Percentiles rank a stretch among this genome's conserved stretches.
Evolutionary conservation across 2,888 invertebrate species (phyloP).

Genomic region (Drosophila meridiana): DNA sequence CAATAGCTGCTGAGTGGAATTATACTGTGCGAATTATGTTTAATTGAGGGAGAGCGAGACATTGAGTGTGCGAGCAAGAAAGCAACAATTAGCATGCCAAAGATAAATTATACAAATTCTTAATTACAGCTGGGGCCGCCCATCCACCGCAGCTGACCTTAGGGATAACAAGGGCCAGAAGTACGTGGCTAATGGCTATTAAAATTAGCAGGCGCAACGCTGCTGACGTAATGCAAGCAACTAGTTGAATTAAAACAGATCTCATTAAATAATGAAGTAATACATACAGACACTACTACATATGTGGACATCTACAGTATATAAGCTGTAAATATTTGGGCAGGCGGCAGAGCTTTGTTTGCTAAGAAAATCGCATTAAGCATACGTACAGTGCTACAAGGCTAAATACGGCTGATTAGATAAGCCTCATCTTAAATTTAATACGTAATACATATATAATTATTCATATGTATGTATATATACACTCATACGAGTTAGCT

Average conservation of each 20-base stretch:
- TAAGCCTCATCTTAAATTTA: constrained; percentile 20
- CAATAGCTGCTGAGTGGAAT: constrained; percentile 30
- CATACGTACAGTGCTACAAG: constrained; percentile 15
- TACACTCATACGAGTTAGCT: constrained; percentile 1
- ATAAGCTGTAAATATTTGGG: constrained; percentile 24
- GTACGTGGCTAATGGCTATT: constrained; percentile 55
- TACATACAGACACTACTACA: neutral
- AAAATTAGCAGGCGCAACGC: constrained; percentile 31
- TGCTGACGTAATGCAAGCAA: constrained; percentile 63
- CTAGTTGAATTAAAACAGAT: constrained; percentile 25
- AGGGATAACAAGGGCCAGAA: constrained; percentile 31
- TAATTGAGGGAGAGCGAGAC: constrained; percentile 55
- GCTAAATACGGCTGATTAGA: constrained; percentile 39
- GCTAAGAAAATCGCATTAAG: constrained; percentile 2
- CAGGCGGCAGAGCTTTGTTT: constrained; percentile 20
- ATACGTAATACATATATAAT: neutral
- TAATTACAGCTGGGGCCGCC: constrained; percentile 60
- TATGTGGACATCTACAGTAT: constrained; percentile 2
- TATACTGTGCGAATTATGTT: constrained; percentile 44
- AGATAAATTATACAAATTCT: constrained; percentile 53
- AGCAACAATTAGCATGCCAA: constrained; percentile 55
- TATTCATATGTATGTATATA: neutral
- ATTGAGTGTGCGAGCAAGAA: constrained; percentile 1
- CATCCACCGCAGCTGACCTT: constrained; percentile 36
- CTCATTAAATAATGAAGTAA: constrained; percentile 18